Conservation (phyloP, 2,113 vertebrate genomes). For the Chrysochloris asiatica region DNA sequence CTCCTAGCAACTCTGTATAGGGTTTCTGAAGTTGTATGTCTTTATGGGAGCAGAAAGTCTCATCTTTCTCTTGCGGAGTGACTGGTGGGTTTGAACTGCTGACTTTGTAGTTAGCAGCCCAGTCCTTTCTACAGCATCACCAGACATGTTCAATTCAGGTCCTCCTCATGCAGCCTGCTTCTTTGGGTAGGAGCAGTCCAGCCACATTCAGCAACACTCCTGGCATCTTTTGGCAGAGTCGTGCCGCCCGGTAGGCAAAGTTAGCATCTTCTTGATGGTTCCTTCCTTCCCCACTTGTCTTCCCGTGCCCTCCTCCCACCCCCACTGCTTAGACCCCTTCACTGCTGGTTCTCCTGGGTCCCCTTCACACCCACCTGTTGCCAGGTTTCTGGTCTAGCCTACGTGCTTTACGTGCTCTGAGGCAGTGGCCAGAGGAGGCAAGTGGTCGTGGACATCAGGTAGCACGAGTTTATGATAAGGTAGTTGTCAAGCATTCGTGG, state of each 20-base stretch:
- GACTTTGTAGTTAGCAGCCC: too few relatives aligned
- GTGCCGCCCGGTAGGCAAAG: neutral
- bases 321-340: too few relatives aligned
- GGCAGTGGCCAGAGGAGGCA: neutral
- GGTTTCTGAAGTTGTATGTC: too few relatives aligned
- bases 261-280: neutral
- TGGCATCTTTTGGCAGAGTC: neutral
- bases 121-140: too few relatives aligned
- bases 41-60: too few relatives aligned
- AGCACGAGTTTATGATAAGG: neutral
- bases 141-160: neutral
- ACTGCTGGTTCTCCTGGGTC: neutral
- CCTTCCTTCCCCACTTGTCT: too few relatives aligned
- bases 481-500: too few relatives aligned
- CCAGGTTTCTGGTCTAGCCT: neutral
- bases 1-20: too few relatives aligned
- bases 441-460: neutral
- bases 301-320: neutral
- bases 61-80: too few relatives aligned
- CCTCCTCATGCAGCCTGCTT: neutral
- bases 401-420: too few relatives aligned
- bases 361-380: neutral
- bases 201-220: fast-evolving
- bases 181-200: too few relatives aligned
- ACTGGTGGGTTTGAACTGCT: too few relatives aligned